A percentile compares a stretch with the other conserved stretches of the same genome.
Evolutionary conservation across 2,113 vertebrate species (phyloP).

Genomic region (Coturnix japonica): DNA sequence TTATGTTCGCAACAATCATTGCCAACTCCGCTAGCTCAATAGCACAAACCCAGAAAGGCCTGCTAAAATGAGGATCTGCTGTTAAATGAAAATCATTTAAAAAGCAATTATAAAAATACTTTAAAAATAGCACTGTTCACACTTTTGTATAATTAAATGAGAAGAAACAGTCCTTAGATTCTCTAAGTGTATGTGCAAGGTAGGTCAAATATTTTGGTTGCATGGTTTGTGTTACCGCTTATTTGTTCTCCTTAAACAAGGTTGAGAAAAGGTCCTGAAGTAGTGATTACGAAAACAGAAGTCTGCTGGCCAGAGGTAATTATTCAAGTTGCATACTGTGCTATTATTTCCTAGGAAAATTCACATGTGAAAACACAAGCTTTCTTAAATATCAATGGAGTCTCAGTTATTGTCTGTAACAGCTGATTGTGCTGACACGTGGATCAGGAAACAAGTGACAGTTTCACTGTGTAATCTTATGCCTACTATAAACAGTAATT

Average conservation of each 20-base stretch:
- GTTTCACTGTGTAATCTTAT: background rate
- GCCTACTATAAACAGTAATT: background rate
- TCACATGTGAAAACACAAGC: background rate
- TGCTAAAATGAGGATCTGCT: background rate
- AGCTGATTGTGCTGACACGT: accelerated
- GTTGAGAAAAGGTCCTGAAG: background rate
- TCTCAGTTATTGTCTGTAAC: background rate
- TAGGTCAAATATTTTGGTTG: background rate
- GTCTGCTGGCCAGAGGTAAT: background rate
- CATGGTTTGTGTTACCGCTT: background rate
- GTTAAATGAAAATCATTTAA: background rate
- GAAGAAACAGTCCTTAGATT: background rate
- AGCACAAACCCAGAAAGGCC: background rate
- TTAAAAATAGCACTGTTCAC: background rate
- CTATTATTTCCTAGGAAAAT: constrained; percentile 4
- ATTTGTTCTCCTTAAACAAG: background rate
- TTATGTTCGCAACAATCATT: background rate
- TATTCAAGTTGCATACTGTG: background rate
- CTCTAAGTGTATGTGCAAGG: background rate
- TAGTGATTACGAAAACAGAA: background rate
- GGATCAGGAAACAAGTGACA: background rate
- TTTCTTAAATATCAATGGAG: background rate
- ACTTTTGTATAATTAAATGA: background rate
- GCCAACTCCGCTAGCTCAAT: background rate
- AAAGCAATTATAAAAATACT: background rate